Percentiles rank a stretch among this genome's conserved stretches.
Conservation (phyloP, 2,113 vertebrate species). For the Ammospiza nelsoni region DNA sequence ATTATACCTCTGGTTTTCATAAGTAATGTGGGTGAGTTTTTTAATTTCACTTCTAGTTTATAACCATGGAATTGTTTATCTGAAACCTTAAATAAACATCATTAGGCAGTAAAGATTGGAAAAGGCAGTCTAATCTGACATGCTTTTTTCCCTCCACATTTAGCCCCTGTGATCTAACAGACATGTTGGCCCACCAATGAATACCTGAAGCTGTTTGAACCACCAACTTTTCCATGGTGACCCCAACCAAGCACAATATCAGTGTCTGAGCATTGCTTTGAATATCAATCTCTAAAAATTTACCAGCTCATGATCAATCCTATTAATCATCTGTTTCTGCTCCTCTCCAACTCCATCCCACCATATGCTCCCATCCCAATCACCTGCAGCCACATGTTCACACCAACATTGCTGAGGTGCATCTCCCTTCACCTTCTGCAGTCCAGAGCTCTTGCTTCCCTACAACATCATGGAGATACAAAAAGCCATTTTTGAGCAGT, state of each 20-base stretch:
- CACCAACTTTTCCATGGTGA: not conserved
- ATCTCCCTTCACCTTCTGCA: not conserved
- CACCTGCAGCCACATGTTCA: not conserved
- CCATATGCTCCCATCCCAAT: not conserved
- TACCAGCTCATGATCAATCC: not conserved
- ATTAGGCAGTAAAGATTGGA: not conserved
- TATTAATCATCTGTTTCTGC: not conserved
- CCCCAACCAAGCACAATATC: not conserved
- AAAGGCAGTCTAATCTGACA: not conserved
- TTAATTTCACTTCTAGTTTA: not conserved
- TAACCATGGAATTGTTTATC: not conserved
- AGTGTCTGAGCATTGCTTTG: not conserved
- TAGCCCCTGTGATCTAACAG: not conserved
- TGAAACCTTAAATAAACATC: slow-evolving; percentile 4
- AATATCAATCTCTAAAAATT: not conserved
- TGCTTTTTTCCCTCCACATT: not conserved
- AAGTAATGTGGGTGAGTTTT: not conserved
- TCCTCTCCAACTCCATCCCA: not conserved
- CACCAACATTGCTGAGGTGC: not conserved
- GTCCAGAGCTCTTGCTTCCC: not conserved
- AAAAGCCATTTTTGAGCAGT: not conserved
- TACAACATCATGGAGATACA: not conserved
- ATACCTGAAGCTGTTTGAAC: not conserved
- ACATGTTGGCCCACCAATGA: not conserved
- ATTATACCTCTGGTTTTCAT: not conserved